These are phyloP conservation scores for Trogon surrucura DNA, from an alignment of 2,113 vertebrate species.

Conservation along the genomic window DNA sequence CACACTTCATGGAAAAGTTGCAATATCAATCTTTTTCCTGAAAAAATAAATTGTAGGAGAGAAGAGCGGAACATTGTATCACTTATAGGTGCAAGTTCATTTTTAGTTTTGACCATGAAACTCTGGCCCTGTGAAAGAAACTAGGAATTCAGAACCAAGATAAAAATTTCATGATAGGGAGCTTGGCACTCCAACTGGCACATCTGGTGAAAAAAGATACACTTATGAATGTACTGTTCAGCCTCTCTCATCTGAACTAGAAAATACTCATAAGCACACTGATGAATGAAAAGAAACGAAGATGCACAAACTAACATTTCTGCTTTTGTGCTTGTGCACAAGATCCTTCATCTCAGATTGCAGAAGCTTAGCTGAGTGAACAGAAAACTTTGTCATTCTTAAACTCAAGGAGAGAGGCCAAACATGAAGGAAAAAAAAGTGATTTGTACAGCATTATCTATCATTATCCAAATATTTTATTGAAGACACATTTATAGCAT, in stretches of 20 bases:
- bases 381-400: background rate
- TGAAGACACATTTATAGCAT: background rate
- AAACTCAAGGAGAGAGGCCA: background rate
- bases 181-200: slow-evolving; percentile 66
- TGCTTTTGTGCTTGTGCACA: slow-evolving; percentile 5
- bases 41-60: background rate
- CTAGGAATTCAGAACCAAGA: background rate
- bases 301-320: slow-evolving; percentile 81
- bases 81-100: background rate
- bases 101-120: background rate
- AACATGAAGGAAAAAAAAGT: background rate
- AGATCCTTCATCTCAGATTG: background rate
- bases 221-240: slow-evolving; percentile 58
- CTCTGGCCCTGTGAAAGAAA: background rate
- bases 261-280: slow-evolving; percentile 77
- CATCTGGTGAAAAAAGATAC: slow-evolving; percentile 71
- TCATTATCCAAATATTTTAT: background rate
- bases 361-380: slow-evolving; percentile 16
- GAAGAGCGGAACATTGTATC: background rate
- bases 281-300: slow-evolving; percentile 81
- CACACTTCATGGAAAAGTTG: background rate
- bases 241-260: slow-evolving; percentile 71
- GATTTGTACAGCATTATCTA: background rate
- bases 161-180: background rate
- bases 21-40: background rate